Evolutionary conservation across 1,140 invertebrate genomes (phyloP), one percentile per base, ranked within the genome.

Genomic region (Chionoecetes opilio): DNA sequence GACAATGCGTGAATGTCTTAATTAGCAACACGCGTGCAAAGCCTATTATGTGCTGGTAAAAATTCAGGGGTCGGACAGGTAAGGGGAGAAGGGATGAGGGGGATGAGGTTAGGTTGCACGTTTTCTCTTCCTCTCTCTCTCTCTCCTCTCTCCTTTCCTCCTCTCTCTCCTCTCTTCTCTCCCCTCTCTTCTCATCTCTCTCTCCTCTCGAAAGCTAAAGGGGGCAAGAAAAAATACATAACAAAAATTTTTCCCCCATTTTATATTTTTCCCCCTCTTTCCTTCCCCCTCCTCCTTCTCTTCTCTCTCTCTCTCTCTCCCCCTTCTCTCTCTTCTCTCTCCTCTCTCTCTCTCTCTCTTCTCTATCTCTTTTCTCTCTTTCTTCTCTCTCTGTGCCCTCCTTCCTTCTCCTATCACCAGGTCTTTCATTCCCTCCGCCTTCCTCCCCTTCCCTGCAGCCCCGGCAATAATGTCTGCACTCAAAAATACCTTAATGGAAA

Each of bases 1-100:
- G 63, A 75, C 63, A 75, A 75, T 75, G 63, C 63, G 63, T 75
- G 63, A 75, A 75, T 75, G 63, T 75, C 21, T n/a, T 75, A 75
- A 75, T 75, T 75, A 75, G 63, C 21, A 26, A n/a, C n/a, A 75
- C 6, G 63, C n/a, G 63, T 75, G 63, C 21, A 75, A n/a, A n/a
- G 63, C 63, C 63, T 75, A 21, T 53, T 53, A 17, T 75, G 63
- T 21, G n/a, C 63, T 75, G 21, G 21, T 26, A 75, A 75, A 26
- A 75, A 75, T 75, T 5, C 63, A 75, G 17, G 63, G 6, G 63
- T 26, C 5, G 63, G 63, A n/a, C 2, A n/a, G n/a, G 63, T 26
- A 75, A n/a, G 63, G n/a, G 63, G 2, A 75, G 63, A 26, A 75
- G 63, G 63, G n/a, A n/a, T 17, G 2, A 17, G 46, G 21, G 63